A percentile compares a stretch with the other conserved stretches of the same genome.
Conservation (phyloP, 2,113 vertebrate species). For the Casuarius casuarius region DNA sequence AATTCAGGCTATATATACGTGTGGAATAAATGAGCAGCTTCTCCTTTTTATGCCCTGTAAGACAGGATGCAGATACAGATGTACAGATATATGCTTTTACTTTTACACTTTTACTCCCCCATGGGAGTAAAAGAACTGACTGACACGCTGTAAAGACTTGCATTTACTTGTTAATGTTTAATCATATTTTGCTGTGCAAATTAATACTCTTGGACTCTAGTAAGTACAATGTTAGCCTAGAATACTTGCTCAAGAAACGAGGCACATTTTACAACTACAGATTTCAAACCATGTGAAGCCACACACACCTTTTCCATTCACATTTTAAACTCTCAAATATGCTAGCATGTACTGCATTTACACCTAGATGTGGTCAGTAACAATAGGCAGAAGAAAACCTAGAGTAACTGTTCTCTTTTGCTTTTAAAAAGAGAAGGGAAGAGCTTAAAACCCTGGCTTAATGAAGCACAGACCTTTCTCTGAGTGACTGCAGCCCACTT, state of each 20-base stretch:
- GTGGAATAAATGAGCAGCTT: neutral
- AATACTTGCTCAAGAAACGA: neutral
- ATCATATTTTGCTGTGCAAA: neutral
- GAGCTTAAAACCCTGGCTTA: neutral
- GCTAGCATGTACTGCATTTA: neutral
- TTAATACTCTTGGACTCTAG: neutral
- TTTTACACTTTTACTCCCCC: too few species aligned
- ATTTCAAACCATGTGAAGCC: neutral
- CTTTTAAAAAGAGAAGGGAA: neutral
- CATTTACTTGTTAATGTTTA: neutral
- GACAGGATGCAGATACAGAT: neutral
- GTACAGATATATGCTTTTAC: neutral
- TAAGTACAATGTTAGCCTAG: neutral
- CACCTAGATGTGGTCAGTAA: neutral
- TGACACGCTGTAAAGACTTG: neutral
- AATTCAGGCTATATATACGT: neutral
- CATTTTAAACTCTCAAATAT: neutral
- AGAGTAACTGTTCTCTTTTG: neutral
- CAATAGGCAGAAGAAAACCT: neutral
- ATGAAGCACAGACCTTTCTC: neutral
- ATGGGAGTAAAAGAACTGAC: neutral
- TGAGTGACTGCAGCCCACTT: neutral
- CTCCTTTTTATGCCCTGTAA: neutral
- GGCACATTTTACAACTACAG: neutral
- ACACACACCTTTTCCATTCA: neutral